A percentile compares a stretch with the other conserved stretches of the same genome.
These are phyloP conservation scores for Chrysopa pallens DNA, from an alignment of 1,140 invertebrate genomes.

Conservation along the genomic window DNA sequence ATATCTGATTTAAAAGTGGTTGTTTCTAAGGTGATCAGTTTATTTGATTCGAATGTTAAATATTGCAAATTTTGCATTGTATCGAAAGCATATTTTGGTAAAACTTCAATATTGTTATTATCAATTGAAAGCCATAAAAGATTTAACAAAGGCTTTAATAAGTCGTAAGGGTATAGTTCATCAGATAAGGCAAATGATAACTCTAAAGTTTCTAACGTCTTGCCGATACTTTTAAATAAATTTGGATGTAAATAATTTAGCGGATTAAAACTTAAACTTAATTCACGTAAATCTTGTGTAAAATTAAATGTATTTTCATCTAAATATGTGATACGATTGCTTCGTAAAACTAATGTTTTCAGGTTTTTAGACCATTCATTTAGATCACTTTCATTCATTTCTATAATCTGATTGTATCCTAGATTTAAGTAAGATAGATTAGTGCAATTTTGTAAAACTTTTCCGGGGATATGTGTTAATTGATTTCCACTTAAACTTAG, in stretches of 20 bases:
- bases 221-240: constrained; percentile 52
- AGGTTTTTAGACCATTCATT: constrained; percentile 58
- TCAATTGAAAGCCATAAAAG: constrained; percentile 67
- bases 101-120: constrained; percentile 57
- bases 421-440: constrained; percentile 66
- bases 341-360: constrained; percentile 65
- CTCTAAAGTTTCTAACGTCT: constrained; percentile 58
- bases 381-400: constrained; percentile 56
- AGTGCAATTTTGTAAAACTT: constrained; percentile 44
- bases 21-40: constrained; percentile 34
- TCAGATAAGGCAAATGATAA: constrained; percentile 67
- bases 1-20: constrained; percentile 45
- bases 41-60: constrained; percentile 64
- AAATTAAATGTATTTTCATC: constrained; percentile 51
- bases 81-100: constrained; percentile 36
- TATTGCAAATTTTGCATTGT: constrained; percentile 48
- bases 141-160: constrained; percentile 41
- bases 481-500: constrained; percentile 66
- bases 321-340: constrained; percentile 64
- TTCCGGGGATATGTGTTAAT: constrained; percentile 47
- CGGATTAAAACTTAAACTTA: constrained; percentile 78
- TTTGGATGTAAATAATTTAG: constrained; percentile 56
- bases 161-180: constrained; percentile 55
- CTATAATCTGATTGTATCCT: constrained; percentile 67
- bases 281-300: constrained; percentile 53